phyloP scores from a whole-genome alignment of 2,888 invertebrate genomes.

The Scaptomyza parva region DNA sequence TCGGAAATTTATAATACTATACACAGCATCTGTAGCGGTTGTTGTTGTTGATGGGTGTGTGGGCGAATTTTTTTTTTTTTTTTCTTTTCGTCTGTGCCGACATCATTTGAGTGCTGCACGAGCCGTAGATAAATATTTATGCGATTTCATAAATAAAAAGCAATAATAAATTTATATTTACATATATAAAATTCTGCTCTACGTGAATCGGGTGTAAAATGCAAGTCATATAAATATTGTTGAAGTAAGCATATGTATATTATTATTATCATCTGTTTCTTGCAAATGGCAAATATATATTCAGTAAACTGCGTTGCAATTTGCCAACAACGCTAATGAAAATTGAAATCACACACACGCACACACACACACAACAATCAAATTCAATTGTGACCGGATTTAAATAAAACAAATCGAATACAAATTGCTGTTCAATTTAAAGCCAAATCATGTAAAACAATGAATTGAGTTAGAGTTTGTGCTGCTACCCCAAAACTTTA shows the following conservation, averaged over 20 bases:
- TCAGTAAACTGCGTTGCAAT: conserved; percentile 25
- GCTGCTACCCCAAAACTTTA: conserved; percentile 45
- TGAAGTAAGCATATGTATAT: conserved; percentile 11
- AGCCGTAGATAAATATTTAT: conserved; percentile 72
- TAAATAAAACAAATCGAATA: conserved; percentile 37
- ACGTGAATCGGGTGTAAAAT: conserved; percentile 27
- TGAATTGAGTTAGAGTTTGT: conserved; percentile 33
- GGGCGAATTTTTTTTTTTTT: conserved; percentile 24
- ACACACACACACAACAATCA: too few species aligned
- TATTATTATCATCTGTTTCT: conserved; percentile 4
- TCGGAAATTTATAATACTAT: conserved; percentile 55
- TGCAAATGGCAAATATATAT: conserved; percentile 35
- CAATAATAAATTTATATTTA: conserved; percentile 40
- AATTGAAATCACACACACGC: conserved; percentile 16
- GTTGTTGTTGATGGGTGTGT: conserved; percentile 23
- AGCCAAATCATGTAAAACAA: conserved; percentile 35
- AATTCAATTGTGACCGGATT: conserved; percentile 40
- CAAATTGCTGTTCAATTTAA: conserved; percentile 39
- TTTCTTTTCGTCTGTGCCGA: conserved; percentile 29
- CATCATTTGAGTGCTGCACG: conserved; percentile 48
- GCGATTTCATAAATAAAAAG: conserved; percentile 69
- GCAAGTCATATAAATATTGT: conserved; percentile 29
- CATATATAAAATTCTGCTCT: conserved; percentile 13
- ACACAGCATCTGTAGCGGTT: conserved; percentile 2
- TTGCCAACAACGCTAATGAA: conserved; percentile 28